Evolutionary conservation across 37 sponge, comb jelly and placozoan genomes (phyloP).

Genomic region (Theonella swinhoei): DNA sequence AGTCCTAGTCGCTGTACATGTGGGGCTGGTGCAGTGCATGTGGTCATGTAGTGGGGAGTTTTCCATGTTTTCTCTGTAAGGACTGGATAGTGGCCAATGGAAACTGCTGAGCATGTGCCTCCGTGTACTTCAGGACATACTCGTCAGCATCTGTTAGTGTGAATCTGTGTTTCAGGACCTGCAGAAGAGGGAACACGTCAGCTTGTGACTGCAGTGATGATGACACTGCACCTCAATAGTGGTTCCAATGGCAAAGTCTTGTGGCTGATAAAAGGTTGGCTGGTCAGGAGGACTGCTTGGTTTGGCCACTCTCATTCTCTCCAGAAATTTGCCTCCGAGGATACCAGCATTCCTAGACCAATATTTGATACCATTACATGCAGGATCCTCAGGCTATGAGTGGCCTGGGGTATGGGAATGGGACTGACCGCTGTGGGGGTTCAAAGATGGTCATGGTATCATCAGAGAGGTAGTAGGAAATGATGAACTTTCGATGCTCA

Average conservation of each 20-base stretch:
- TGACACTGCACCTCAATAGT: slow-evolving; percentile 76
- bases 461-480: slow-evolving; percentile 90
- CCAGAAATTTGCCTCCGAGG: slow-evolving; percentile 91
- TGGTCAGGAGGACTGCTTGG: slow-evolving; percentile 75
- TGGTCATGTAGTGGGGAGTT: slow-evolving; percentile 1
- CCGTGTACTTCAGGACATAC: slow-evolving; percentile 90
- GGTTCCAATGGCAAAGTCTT: slow-evolving; percentile 88
- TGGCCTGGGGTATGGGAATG: not conserved
- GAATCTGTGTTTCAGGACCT: slow-evolving; percentile 89
- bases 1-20: too few relatives aligned
- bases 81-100: slow-evolving; percentile 80
- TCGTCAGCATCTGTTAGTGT: slow-evolving; percentile 90
- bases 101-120: slow-evolving; percentile 64
- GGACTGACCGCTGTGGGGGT: slow-evolving; percentile 85
- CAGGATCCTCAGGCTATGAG: not conserved
- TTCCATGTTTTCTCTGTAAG: slow-evolving; percentile 67
- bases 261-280: slow-evolving; percentile 84
- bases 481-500: slow-evolving; percentile 91
- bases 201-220: too few relatives aligned
- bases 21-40: too few relatives aligned
- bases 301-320: slow-evolving; percentile 78
- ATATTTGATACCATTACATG: too few relatives aligned
- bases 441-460: slow-evolving; percentile 95
- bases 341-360: slow-evolving; percentile 92
- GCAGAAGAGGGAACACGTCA: too few relatives aligned